These are phyloP conservation scores for Pelochelys cantorii DNA, from an alignment of 2,797 vertebrate species.

Conservation along the genomic window DNA sequence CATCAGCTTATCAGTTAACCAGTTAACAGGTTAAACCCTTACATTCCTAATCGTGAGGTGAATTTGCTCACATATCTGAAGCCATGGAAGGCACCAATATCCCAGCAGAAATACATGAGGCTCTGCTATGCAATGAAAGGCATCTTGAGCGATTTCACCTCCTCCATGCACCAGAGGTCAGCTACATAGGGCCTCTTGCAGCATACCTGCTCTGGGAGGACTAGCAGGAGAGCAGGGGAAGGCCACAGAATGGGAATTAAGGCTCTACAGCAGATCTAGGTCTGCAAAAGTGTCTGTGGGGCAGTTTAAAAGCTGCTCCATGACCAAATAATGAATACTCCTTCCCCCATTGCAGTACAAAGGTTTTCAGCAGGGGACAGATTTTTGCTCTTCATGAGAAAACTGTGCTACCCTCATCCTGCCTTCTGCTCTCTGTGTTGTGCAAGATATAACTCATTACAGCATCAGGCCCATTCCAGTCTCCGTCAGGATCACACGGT, in stretches of 20 bases:
- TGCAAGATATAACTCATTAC: background rate
- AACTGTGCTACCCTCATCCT: background rate
- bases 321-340: background rate
- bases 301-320: background rate
- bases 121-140: rapidly evolving
- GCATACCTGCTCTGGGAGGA: background rate
- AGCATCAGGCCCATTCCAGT: background rate
- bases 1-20: no score
- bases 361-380: background rate
- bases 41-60: background rate
- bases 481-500: background rate
- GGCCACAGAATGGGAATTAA: background rate
- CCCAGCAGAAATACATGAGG: background rate
- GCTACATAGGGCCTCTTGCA: background rate
- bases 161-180: background rate
- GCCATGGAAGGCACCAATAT: background rate
- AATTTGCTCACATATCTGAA: background rate
- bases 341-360: background rate
- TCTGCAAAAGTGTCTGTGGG: background rate
- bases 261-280: background rate
- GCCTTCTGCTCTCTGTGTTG: background rate
- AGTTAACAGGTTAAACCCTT: no score
- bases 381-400: background rate
- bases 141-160: background rate
- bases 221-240: background rate